Evolutionary conservation across 2,888 invertebrate species (phyloP).

Genomic region (Lepidonotus clava): DNA sequence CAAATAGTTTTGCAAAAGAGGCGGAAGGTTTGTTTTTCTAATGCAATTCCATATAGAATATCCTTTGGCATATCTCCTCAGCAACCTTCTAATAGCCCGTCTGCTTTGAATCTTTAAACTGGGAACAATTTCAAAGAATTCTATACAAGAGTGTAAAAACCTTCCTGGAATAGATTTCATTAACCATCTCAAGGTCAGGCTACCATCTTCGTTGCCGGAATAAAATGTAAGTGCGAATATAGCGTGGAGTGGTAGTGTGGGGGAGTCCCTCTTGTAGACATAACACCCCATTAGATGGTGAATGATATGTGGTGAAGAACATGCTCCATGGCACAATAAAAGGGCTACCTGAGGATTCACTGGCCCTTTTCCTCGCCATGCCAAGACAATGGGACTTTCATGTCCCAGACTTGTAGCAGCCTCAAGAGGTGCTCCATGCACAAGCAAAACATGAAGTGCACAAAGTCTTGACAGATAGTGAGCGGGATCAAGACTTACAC

Average conservation of each 20-base stretch:
- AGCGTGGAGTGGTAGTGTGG: background rate
- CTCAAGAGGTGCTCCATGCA: background rate
- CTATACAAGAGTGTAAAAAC: background rate
- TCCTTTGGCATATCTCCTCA: background rate
- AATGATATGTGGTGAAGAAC: conserved; percentile 10
- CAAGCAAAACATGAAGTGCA: conserved; percentile 23
- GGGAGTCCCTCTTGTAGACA: background rate
- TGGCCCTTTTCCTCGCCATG: background rate
- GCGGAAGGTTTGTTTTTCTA: background rate
- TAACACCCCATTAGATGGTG: background rate
- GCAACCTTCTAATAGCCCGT: background rate
- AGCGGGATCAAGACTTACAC: background rate
- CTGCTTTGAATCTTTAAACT: background rate
- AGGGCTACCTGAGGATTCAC: background rate
- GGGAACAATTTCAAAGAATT: background rate
- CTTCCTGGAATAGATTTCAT: conserved; percentile 3
- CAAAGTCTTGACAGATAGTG: no score
- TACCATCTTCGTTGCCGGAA: background rate
- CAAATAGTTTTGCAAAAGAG: conserved; percentile 7
- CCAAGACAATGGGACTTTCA: background rate
- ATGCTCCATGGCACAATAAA: conserved; percentile 18
- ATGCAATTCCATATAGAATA: background rate
- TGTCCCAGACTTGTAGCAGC: background rate
- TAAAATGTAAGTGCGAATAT: background rate
- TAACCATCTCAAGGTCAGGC: background rate